A percentile compares a stretch with the other conserved stretches of the same genome.
Conservation (phyloP, 2,888 invertebrate species). For the Macrophya alboannulata region DNA sequence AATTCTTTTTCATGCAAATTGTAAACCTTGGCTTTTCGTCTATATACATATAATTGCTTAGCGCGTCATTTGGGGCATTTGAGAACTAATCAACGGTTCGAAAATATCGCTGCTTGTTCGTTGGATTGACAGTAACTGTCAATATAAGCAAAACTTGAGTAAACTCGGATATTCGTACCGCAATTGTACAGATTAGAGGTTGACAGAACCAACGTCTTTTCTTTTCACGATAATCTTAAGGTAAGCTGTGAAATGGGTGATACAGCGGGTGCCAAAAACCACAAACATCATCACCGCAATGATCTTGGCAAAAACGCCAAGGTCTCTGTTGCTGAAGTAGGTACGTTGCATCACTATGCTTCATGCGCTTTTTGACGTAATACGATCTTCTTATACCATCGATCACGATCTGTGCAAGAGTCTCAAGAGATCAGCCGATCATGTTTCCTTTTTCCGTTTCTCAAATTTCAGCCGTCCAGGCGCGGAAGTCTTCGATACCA, state of each 20-base stretch:
- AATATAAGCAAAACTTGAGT: not conserved
- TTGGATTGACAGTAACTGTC: not conserved
- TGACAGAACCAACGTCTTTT: not conserved
- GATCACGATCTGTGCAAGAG: not conserved
- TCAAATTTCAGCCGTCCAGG: not conserved
- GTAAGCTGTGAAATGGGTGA: not conserved
- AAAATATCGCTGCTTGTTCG: not conserved
- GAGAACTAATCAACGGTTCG: not conserved
- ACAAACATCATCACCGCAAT: conserved; percentile 21
- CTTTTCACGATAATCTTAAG: not conserved
- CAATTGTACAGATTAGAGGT: not conserved
- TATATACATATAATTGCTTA: not conserved
- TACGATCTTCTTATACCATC: not conserved
- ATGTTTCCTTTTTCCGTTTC: not conserved
- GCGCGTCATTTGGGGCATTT: not conserved
- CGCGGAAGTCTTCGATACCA: conserved; percentile 2
- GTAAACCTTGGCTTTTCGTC: not conserved
- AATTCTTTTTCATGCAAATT: not conserved
- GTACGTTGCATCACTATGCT: not conserved
- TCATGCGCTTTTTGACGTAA: not conserved
- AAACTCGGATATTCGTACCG: not conserved
- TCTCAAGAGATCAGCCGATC: not conserved
- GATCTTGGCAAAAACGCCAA: conserved; percentile 11
- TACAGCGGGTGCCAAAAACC: not conserved
- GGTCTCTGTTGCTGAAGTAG: conserved; percentile 13